Evolutionary conservation across 2,888 invertebrate species (phyloP), one percentile per base, ranked within the genome.

Genomic region (Sylvicola cinctus): DNA sequence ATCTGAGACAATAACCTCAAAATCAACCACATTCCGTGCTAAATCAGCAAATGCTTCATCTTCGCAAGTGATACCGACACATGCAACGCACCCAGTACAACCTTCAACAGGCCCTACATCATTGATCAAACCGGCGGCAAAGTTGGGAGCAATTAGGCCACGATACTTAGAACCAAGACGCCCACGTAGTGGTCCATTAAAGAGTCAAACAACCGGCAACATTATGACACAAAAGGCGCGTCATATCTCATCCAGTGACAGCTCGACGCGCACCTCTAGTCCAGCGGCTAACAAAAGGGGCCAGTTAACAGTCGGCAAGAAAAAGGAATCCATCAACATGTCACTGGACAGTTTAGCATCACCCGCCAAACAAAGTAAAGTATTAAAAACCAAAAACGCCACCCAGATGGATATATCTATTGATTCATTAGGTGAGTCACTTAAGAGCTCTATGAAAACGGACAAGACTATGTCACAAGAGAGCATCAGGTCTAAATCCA

Each of bases 81-180:
- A 6, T 4, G 20, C 4, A 20, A 8, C 20, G 20, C 20, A 5
- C 6, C 14, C 28, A n/a, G 14, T 28, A 28, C 7, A 5, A 7
- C 7, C n/a, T 6, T 8, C 28, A 5, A 13, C 28, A 6, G 14
- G 11, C 8, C 25, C 25, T 11, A 25, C 14, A 28, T 28, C 28
- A 29, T 27, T 16, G 16, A 23, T n/a, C 15, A 37, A 30, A 25
- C 26, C 16, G 27, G 25, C 10, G 27, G 31, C 20, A 8, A 48
- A 49, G 2, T 34, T 50, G 8, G 40, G 48, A 2, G 52, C 53
- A 14, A 46, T 57, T 42, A 69, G 70, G 40, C 66, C 76, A 2
- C 60, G 74, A 15, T 74, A 74, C 44, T 49, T 74, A 43, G 72
- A 74, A 42, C 69, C 72, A 3, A 60, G 63, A 16, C 55, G 55